phyloP scores from a whole-genome alignment of 2,113 vertebrate genomes.

The Cyphomyrus plagiostoma region DNA sequence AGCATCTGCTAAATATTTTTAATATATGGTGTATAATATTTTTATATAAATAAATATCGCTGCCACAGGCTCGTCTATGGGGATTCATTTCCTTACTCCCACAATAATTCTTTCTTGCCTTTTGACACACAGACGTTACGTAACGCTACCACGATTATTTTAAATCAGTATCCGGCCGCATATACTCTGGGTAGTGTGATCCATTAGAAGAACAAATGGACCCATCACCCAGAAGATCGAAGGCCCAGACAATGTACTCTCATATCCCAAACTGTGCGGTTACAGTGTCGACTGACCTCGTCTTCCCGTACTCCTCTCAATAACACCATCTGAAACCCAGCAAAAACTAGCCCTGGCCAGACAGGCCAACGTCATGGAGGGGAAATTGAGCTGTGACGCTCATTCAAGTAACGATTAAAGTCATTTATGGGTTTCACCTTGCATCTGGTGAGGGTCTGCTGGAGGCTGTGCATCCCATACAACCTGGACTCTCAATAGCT shows the following conservation, averaged over 20 bases:
- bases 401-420: neutral
- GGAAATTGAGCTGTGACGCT: neutral
- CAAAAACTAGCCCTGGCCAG: neutral
- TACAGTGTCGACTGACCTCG: neutral
- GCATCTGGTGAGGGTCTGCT: neutral
- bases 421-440: neutral
- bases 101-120: neutral
- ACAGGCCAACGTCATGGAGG: neutral
- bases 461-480: neutral
- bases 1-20: neutral
- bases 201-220: neutral
- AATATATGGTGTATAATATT: neutral
- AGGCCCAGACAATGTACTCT: neutral
- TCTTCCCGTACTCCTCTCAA: neutral
- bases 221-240: neutral
- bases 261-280: neutral
- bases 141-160: neutral
- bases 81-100: neutral
- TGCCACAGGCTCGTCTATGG: neutral
- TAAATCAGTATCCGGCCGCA: neutral
- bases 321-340: neutral
- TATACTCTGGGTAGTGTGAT: neutral
- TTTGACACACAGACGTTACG: neutral
- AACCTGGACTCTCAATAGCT: neutral
- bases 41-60: neutral